These are phyloP conservation scores for Timema cristinae DNA, from an alignment of 2,888 invertebrate genomes.

Conservation along the genomic window DNA sequence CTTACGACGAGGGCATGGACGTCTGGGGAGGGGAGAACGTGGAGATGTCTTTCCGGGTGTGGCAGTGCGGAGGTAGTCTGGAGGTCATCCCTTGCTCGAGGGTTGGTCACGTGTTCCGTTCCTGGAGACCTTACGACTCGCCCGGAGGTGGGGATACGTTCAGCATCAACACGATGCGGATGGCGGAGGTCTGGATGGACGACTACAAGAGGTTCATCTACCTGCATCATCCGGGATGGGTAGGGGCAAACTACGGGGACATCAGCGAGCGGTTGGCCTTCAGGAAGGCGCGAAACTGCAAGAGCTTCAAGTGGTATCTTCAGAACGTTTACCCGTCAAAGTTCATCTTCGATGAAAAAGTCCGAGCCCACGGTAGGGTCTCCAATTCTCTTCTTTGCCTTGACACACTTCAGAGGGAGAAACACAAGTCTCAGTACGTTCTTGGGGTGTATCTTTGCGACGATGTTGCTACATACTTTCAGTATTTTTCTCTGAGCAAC, in stretches of 20 bases:
- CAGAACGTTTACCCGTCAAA: too few species aligned
- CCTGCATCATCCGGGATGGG: slow-evolving; percentile 73
- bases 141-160: slow-evolving; percentile 87
- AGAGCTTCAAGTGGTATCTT: too few species aligned
- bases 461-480: slow-evolving; percentile 26
- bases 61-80: slow-evolving; percentile 83
- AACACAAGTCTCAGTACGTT: too few species aligned
- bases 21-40: slow-evolving; percentile 98
- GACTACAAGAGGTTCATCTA: slow-evolving; percentile 91
- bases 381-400: too few species aligned
- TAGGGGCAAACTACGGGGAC: slow-evolving; percentile 45
- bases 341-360: too few species aligned
- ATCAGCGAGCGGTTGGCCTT: too few species aligned
- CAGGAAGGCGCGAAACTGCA: too few species aligned
- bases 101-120: slow-evolving; percentile 92
- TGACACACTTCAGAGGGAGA: too few species aligned
- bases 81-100: slow-evolving; percentile 94
- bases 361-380: too few species aligned
- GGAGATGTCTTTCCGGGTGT: slow-evolving; percentile 89
- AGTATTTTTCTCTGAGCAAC: slow-evolving; percentile 68
- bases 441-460: too few species aligned
- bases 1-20: slow-evolving; percentile 77
- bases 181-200: slow-evolving; percentile 49
- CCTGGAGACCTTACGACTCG: slow-evolving; percentile 90
- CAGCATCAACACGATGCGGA: slow-evolving; percentile 91